Conservation (phyloP, 2,113 vertebrate species). For the Xiphorhynchus elegans region DNA sequence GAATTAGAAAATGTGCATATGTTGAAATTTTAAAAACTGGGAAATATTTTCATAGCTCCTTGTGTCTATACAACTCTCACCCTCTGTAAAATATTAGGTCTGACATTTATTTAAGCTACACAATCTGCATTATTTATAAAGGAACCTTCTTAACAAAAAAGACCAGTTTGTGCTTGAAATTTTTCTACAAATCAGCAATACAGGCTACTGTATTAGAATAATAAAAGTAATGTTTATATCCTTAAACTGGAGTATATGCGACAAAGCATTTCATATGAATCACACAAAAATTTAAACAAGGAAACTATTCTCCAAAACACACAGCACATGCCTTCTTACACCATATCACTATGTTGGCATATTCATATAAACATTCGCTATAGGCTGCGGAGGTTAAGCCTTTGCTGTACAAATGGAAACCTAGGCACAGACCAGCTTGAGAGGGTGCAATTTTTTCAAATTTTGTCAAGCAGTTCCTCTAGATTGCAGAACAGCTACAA, state of each 20-base stretch:
- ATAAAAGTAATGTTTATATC: neutral
- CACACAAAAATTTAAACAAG: neutral
- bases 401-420: neutral
- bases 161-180: neutral
- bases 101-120: conserved; percentile 22
- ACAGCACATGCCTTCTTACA: neutral
- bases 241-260: neutral
- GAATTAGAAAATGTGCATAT: conserved; percentile 3
- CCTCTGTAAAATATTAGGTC: neutral
- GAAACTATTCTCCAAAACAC: neutral
- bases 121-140: neutral
- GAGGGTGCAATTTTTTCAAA: neutral
- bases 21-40: neutral
- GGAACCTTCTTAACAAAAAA: neutral
- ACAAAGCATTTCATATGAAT: neutral
- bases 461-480: neutral
- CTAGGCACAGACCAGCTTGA: neutral
- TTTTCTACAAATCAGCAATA: neutral
- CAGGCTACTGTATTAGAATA: neutral
- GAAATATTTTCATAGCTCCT: conserved; percentile 24
- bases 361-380: neutral
- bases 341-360: neutral
- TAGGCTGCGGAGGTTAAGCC: neutral
- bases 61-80: neutral
- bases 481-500: neutral